Percentiles rank a stretch among this genome's conserved stretches.
Evolutionary conservation across 2,113 vertebrate genomes (phyloP).

Genomic region (Gymnobelideus leadbeateri): DNA sequence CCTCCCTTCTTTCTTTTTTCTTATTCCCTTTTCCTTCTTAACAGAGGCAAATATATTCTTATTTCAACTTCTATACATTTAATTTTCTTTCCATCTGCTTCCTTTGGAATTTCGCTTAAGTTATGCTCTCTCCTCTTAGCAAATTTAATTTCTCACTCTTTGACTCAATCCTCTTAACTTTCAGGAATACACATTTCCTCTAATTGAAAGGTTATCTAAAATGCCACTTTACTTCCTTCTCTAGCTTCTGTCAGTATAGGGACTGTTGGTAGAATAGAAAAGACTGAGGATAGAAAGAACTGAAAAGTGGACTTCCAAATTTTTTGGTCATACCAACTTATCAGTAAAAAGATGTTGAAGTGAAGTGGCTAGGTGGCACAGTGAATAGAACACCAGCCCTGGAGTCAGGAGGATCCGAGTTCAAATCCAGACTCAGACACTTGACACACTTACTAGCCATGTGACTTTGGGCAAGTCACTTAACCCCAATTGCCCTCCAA

Average conservation of each 20-base stretch:
- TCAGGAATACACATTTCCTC: background rate
- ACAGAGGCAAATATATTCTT: background rate
- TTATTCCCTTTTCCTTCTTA: background rate
- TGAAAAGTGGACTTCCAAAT: background rate
- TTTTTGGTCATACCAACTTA: no score
- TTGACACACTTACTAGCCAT: no score
- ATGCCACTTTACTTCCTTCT: background rate
- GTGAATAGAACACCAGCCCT: no score
- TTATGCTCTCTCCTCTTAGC: no score
- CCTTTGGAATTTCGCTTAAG: background rate
- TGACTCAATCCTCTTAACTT: background rate
- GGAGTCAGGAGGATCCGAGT: no score
- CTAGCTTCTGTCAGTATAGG: background rate
- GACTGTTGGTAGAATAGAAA: background rate
- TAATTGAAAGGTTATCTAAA: constrained; percentile 1
- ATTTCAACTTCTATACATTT: background rate
- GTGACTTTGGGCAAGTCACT: no score
- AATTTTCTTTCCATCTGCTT: background rate
- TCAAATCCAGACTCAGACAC: no score
- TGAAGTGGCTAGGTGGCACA: no score
- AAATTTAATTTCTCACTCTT: background rate
- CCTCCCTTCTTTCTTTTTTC: no score
- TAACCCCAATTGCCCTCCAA: no score
- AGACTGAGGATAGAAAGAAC: background rate
- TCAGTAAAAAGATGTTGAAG: no score